A percentile compares a stretch with the other conserved stretches of the same genome.
phyloP scores from a whole-genome alignment of 1,140 invertebrate species.

The Drosophila tsacasi region DNA sequence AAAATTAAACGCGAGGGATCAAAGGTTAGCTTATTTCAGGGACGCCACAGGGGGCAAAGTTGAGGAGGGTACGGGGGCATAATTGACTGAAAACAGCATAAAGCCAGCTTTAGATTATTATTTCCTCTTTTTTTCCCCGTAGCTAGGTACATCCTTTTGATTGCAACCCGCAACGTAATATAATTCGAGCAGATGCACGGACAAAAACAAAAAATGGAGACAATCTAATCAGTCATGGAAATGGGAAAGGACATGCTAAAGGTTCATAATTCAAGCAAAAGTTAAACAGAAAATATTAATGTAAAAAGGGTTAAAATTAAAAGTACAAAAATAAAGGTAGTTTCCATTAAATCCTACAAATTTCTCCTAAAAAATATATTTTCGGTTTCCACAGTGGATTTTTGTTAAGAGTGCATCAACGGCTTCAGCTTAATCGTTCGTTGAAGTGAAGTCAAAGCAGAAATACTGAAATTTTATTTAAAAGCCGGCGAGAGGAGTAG shows the following conservation, averaged over 20 bases:
- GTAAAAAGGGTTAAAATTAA: neutral
- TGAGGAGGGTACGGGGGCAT: constrained; percentile 28
- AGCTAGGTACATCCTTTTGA: constrained; percentile 33
- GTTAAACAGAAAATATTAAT: neutral
- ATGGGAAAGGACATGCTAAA: too few species aligned
- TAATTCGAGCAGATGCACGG: constrained; percentile 48
- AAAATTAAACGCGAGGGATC: constrained; percentile 71
- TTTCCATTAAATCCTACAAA: too few species aligned
- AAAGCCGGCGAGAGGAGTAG: constrained; percentile 21
- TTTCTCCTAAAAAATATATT: neutral
- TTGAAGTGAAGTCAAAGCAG: constrained; percentile 37
- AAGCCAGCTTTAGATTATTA: constrained; percentile 40
- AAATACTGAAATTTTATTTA: constrained; percentile 63
- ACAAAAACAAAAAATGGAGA: constrained; percentile 14
- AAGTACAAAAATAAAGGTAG: too few species aligned
- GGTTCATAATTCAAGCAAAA: neutral
- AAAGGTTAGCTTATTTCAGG: constrained; percentile 50
- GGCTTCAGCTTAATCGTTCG: constrained; percentile 37
- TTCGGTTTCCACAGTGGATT: neutral
- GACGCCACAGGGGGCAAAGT: neutral
- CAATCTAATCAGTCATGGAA: constrained; percentile 2
- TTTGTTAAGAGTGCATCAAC: neutral
- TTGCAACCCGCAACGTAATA: constrained; percentile 39
- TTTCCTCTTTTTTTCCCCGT: constrained; percentile 11
- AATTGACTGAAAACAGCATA: constrained; percentile 76